Conservation (phyloP, 1,140 invertebrate genomes). For the Nasonia vitripennis region DNA sequence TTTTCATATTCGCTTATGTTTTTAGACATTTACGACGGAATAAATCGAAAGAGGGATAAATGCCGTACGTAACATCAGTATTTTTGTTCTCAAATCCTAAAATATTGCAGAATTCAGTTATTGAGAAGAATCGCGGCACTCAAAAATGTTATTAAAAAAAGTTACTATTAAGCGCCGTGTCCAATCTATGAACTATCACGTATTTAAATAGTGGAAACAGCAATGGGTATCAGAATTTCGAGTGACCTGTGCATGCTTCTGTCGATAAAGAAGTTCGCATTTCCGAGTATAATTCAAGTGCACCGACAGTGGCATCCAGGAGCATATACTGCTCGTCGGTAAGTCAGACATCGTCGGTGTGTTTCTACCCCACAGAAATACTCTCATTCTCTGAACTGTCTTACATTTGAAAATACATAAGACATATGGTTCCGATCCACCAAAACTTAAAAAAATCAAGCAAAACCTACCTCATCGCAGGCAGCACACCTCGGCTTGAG, state of each 20-base stretch:
- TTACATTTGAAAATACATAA: background rate
- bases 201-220: background rate
- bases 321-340: constrained; percentile 38
- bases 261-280: constrained; percentile 57
- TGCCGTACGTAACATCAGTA: too few species aligned
- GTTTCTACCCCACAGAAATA: too few species aligned
- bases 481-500: constrained; percentile 93
- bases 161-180: too few species aligned
- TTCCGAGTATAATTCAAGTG: background rate
- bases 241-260: background rate
- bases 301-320: too few species aligned
- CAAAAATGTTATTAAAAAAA: too few species aligned
- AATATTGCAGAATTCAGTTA: too few species aligned
- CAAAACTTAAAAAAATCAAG: constrained; percentile 22
- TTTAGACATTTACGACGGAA: too few species aligned
- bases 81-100: too few species aligned
- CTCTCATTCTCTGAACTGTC: too few species aligned
- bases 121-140: too few species aligned
- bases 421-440: background rate
- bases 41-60: too few species aligned
- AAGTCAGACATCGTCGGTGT: constrained; percentile 22
- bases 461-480: constrained; percentile 92
- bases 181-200: background rate
- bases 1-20: too few species aligned
- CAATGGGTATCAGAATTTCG: background rate